Percentiles rank a stretch among this genome's conserved stretches.
phyloP scores from a whole-genome alignment of 2,113 vertebrate species.

The Hemiprocne comata region DNA sequence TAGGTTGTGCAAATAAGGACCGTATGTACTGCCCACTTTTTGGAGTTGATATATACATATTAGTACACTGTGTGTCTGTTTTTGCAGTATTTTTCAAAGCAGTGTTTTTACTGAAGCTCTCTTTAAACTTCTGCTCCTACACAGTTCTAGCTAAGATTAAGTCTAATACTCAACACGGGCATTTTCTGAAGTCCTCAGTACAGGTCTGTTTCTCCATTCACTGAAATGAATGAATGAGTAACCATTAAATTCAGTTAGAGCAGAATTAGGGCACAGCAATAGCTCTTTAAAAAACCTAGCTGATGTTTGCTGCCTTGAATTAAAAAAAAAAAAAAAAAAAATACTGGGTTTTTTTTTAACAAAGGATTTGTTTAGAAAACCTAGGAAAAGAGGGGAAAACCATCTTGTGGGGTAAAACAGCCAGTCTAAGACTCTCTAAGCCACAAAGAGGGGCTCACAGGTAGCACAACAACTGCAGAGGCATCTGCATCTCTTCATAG shows the following conservation, averaged over 20 bases:
- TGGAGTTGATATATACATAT: background rate
- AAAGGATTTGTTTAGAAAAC: background rate
- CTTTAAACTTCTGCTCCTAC: background rate
- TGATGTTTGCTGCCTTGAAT: background rate
- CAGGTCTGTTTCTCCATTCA: background rate
- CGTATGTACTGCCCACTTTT: background rate
- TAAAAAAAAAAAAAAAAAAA: background rate
- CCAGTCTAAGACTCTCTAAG: background rate
- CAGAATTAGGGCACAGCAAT: background rate
- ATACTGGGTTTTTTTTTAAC: background rate
- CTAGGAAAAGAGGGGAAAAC: background rate
- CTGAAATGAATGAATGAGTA: background rate
- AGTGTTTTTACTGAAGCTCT: background rate
- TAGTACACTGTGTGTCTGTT: background rate
- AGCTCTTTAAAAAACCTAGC: background rate
- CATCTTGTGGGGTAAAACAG: background rate
- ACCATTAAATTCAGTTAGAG: background rate
- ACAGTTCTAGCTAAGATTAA: background rate
- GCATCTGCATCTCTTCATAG: background rate
- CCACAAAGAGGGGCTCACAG: background rate
- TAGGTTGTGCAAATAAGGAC: conserved; percentile 1
- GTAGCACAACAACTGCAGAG: background rate
- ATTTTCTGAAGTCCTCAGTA: background rate
- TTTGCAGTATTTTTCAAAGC: background rate
- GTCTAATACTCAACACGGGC: background rate